Evolutionary conservation across 2,797 vertebrate species (phyloP).

Genomic region (Lagorchestes hirsutus): DNA sequence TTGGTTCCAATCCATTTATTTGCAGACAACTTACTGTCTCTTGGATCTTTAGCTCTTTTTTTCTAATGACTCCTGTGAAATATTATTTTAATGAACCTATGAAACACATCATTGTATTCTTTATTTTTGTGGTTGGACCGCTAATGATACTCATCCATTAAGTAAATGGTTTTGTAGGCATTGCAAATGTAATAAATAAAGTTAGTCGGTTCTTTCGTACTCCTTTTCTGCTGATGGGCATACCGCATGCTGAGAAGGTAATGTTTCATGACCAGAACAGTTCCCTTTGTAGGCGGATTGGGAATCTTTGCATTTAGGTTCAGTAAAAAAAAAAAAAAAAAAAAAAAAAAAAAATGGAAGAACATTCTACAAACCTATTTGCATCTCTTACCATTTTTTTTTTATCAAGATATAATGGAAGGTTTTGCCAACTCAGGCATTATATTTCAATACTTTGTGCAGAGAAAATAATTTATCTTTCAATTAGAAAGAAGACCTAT

Average conservation of each 20-base stretch:
- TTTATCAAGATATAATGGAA: constrained; percentile 66
- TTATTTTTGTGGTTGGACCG: constrained; percentile 91
- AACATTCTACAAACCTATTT: constrained; percentile 73
- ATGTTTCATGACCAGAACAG: constrained; percentile 91
- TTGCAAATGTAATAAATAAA: constrained; percentile 93
- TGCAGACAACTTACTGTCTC: constrained; percentile 90
- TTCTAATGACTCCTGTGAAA: constrained; percentile 92
- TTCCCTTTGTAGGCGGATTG: constrained; percentile 84
- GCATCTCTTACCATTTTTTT: constrained; percentile 64
- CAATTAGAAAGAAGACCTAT: background rate
- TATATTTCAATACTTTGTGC: constrained; percentile 48
- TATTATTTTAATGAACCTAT: constrained; percentile 94
- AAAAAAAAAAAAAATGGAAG: constrained; percentile 73
- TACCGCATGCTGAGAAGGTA: constrained; percentile 87
- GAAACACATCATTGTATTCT: constrained; percentile 92
- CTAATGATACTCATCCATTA: constrained; percentile 96
- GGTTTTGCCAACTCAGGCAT: constrained; percentile 37
- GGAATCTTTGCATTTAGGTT: constrained; percentile 81
- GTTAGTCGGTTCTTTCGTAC: constrained; percentile 88
- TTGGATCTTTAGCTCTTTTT: constrained; percentile 89
- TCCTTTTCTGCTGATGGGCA: constrained; percentile 89
- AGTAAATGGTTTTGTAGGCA: constrained; percentile 94
- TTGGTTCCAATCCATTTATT: constrained; percentile 92
- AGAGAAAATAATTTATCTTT: constrained; percentile 44
- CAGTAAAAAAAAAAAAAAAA: constrained; percentile 67